These are phyloP conservation scores for Chrysolina americana DNA, from an alignment of 2,888 invertebrate genomes.

Conservation along the genomic window DNA sequence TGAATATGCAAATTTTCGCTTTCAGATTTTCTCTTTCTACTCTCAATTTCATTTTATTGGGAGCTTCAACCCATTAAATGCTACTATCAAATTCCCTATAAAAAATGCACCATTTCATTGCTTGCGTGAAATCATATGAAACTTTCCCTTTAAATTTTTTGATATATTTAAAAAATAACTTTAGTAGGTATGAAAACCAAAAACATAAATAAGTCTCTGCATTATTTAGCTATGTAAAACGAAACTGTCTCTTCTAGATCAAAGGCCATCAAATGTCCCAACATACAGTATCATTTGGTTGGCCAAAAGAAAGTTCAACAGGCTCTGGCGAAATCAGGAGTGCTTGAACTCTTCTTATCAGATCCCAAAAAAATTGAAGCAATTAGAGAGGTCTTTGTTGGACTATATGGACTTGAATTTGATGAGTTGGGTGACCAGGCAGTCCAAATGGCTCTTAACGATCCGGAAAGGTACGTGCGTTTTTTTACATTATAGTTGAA, in stretches of 20 bases:
- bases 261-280: constrained; percentile 95
- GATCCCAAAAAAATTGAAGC: constrained; percentile 76
- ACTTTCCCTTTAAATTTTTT: too few relatives aligned
- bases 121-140: too few relatives aligned
- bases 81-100: too few relatives aligned
- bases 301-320: constrained; percentile 97
- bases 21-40: too few relatives aligned
- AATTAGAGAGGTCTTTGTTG: constrained; percentile 89
- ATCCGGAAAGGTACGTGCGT: constrained; percentile 78
- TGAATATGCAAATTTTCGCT: too few relatives aligned
- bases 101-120: too few relatives aligned
- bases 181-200: too few relatives aligned
- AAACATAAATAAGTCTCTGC: too few relatives aligned
- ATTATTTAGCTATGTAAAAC: not conserved
- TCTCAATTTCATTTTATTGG: too few relatives aligned
- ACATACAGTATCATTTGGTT: constrained; percentile 92
- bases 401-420: constrained; percentile 90
- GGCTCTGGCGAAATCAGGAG: constrained; percentile 83
- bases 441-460: constrained; percentile 84
- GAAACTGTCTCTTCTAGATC: constrained; percentile 53
- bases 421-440: constrained; percentile 85
- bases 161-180: too few relatives aligned
- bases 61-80: too few relatives aligned
- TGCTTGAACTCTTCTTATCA: constrained; percentile 81
- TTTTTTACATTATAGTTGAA: not conserved